Conservation (phyloP, 2,888 invertebrate genomes). For the Eumerus sabulonum region DNA sequence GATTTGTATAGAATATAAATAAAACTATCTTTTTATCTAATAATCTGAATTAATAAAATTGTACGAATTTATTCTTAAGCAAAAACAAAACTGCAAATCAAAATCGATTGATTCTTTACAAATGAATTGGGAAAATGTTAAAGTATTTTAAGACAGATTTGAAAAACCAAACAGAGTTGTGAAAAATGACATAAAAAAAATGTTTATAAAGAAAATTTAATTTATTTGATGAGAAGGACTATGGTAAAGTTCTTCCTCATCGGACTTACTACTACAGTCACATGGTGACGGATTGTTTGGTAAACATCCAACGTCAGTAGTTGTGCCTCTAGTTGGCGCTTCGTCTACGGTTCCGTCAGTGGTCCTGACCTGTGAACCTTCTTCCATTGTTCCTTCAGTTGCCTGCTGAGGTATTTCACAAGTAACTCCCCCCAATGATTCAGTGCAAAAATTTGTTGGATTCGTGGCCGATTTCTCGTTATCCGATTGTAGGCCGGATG, state of each 20-base stretch:
- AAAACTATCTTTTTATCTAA: slow-evolving; percentile 36
- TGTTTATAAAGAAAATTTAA: neutral
- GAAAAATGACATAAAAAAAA: too few relatives aligned
- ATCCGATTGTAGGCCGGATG: slow-evolving; percentile 39
- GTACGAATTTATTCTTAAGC: slow-evolving; percentile 19
- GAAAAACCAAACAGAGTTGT: too few relatives aligned
- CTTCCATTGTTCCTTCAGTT: too few relatives aligned
- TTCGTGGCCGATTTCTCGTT: slow-evolving; percentile 43
- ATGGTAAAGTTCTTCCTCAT: slow-evolving; percentile 37
- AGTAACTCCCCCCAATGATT: neutral
- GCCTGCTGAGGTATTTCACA: too few relatives aligned
- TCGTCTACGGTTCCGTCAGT: neutral
- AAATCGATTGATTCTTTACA: slow-evolving; percentile 14
- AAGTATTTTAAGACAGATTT: too few relatives aligned
- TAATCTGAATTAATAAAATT: slow-evolving; percentile 25
- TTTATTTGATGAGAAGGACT: neutral
- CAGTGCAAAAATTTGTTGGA: slow-evolving; percentile 49
- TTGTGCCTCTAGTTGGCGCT: slow-evolving; percentile 3
- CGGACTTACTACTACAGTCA: slow-evolving; percentile 58
- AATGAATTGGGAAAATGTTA: neutral
- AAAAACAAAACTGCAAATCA: slow-evolving; percentile 28
- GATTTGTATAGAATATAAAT: slow-evolving; percentile 25
- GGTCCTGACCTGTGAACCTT: too few relatives aligned
- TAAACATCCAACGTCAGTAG: slow-evolving; percentile 5
- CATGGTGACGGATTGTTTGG: slow-evolving; percentile 50